Evolutionary conservation across 2,113 vertebrate species (phyloP).

Genomic region (Rhegmatorhina hoffmannsi): DNA sequence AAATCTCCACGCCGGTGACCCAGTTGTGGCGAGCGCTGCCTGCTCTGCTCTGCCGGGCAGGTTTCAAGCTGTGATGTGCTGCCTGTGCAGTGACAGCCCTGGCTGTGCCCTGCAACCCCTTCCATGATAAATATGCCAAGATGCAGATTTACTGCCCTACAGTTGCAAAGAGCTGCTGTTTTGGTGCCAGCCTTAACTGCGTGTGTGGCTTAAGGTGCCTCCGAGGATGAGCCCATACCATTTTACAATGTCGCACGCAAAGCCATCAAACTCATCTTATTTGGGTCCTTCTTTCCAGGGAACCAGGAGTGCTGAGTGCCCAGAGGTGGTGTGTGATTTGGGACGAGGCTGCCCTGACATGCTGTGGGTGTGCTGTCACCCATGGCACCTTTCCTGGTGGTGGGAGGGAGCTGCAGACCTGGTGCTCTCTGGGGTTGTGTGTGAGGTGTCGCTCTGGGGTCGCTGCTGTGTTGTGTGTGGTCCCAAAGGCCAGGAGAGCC

Average conservation of each 20-base stretch:
- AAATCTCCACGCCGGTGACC: background rate
- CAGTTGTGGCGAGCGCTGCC: background rate
- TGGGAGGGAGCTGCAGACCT: background rate
- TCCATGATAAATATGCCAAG: background rate
- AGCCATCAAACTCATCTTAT: background rate
- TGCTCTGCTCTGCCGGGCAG: background rate
- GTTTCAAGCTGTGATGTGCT: background rate
- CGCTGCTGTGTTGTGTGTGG: background rate
- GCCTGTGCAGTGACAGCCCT: background rate
- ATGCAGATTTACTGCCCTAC: constrained; percentile 18
- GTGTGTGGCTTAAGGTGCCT: background rate
- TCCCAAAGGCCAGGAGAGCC: background rate
- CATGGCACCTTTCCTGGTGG: accelerated
- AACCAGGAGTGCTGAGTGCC: background rate
- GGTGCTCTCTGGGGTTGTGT: background rate
- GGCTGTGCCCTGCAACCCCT: background rate
- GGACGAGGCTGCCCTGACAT: background rate
- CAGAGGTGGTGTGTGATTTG: background rate
- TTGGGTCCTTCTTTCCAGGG: background rate
- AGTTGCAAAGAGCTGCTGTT: background rate
- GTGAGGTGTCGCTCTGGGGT: background rate
- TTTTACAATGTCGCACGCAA: background rate
- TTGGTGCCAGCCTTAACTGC: background rate
- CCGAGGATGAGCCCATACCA: background rate
- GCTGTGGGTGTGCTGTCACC: background rate